Evolutionary conservation across 2,797 vertebrate genomes (phyloP).

Genomic region (Anableps anableps): DNA sequence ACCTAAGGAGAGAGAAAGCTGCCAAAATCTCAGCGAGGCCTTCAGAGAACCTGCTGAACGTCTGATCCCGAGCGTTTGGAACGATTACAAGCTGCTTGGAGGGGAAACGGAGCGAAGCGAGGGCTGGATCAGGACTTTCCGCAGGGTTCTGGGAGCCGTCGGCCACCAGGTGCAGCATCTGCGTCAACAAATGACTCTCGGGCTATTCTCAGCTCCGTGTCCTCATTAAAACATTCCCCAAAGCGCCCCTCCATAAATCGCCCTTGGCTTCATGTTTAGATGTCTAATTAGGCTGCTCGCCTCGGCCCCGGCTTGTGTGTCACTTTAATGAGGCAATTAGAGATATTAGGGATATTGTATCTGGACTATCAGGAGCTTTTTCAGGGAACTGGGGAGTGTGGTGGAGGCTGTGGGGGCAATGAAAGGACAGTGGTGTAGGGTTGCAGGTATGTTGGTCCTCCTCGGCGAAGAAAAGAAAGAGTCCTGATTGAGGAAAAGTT

Average conservation of each 20-base stretch:
- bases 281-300: slow-evolving; percentile 77
- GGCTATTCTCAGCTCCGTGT: slow-evolving; percentile 72
- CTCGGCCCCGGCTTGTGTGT: slow-evolving; percentile 68
- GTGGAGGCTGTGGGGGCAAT: slow-evolving; percentile 42
- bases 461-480: slow-evolving; percentile 16
- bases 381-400: slow-evolving; percentile 5
- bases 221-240: slow-evolving; percentile 83
- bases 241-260: slow-evolving; percentile 79
- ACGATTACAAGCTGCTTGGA: background rate
- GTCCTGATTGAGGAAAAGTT: background rate
- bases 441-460: slow-evolving; percentile 35
- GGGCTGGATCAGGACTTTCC: background rate
- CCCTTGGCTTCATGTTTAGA: slow-evolving; percentile 75
- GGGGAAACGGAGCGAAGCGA: background rate
- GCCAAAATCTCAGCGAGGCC: too few species aligned
- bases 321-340: slow-evolving; percentile 78
- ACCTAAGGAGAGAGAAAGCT: too few species aligned
- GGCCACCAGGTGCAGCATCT: slow-evolving; percentile 6
- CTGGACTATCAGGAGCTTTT: slow-evolving; percentile 55
- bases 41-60: background rate
- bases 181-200: slow-evolving; percentile 57
- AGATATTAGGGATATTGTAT: slow-evolving; percentile 76
- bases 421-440: slow-evolving; percentile 50
- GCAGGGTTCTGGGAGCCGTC: background rate
- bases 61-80: too few species aligned